Conservation (phyloP, 2,888 invertebrate species). For the Hemicrepidius hirtus region DNA sequence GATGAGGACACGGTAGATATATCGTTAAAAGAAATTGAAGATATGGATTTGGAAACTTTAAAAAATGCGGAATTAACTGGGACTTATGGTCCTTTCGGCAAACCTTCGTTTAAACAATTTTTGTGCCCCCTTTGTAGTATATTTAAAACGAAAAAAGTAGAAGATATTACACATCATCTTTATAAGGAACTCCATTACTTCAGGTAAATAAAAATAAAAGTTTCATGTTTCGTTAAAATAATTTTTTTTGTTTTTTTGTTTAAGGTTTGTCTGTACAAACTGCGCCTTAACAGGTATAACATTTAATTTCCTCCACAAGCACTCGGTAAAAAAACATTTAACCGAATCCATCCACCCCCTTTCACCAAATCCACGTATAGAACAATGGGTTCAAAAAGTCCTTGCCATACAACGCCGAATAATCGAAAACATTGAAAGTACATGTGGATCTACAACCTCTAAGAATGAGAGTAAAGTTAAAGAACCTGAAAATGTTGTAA, state of each 20-base stretch:
- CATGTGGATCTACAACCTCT: conserved; percentile 41
- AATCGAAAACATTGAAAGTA: conserved; percentile 39
- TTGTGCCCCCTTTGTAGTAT: conserved; percentile 78
- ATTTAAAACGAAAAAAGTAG: conserved; percentile 75
- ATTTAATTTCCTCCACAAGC: conserved; percentile 74
- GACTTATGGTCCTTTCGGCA: conserved; percentile 69
- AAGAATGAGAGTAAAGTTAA: conserved; percentile 30
- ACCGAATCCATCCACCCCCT: conserved; percentile 67
- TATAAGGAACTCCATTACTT: conserved; percentile 80
- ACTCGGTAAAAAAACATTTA: conserved; percentile 74
- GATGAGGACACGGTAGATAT: background rate
- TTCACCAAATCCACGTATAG: conserved; percentile 57
- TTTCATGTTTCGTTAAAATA: background rate
- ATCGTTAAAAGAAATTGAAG: conserved; percentile 52
- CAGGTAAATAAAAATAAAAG: conserved; percentile 71
- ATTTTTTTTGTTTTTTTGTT: conserved; percentile 52
- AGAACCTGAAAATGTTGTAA: background rate
- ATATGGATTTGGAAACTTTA: conserved; percentile 55
- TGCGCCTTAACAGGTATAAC: conserved; percentile 78
- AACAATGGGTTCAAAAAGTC: conserved; percentile 63
- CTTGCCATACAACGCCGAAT: conserved; percentile 59
- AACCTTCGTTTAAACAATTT: conserved; percentile 75
- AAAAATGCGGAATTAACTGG: conserved; percentile 18
- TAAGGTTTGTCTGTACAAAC: conserved; percentile 77
- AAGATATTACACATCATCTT: conserved; percentile 80